Evolutionary conservation across 2,113 vertebrate species (phyloP).

Genomic region (Odocoileus virginianus): DNA sequence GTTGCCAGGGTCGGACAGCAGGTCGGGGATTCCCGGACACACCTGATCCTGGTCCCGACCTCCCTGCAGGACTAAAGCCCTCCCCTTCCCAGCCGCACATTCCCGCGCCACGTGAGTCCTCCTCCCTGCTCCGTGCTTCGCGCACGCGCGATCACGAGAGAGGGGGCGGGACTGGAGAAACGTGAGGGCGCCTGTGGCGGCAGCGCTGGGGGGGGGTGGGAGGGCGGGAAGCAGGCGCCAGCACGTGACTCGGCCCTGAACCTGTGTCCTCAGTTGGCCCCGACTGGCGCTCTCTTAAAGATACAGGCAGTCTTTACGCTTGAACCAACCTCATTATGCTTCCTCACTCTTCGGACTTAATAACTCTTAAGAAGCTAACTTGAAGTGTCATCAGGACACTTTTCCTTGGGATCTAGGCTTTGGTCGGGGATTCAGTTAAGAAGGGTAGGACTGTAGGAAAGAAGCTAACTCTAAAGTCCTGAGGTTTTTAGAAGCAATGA

Average conservation of each 20-base stretch:
- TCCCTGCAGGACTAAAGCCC: not conserved
- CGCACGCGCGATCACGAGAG: conserved; percentile 53
- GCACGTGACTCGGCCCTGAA: conserved; percentile 63
- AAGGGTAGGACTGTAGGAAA: not conserved
- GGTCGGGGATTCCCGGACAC: not conserved
- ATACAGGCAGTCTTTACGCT: not conserved
- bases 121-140: not conserved
- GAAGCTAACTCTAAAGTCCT: not conserved
- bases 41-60: not conserved
- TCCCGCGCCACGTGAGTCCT: conserved; percentile 62
- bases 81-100: conserved; percentile 32
- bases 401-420: not conserved
- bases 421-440: not conserved
- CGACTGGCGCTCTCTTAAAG: conserved; percentile 53
- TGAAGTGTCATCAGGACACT: not conserved
- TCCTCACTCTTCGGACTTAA: not conserved
- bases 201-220: not conserved
- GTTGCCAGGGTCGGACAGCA: not conserved
- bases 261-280: conserved; percentile 64
- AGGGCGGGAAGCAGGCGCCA: not conserved
- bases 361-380: not conserved
- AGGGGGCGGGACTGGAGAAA: conserved; percentile 52
- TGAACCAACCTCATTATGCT: not conserved
- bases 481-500: not conserved
- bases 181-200: not conserved